phyloP scores from a whole-genome alignment of 2,113 vertebrate genomes.

The Callionymus lyra region DNA sequence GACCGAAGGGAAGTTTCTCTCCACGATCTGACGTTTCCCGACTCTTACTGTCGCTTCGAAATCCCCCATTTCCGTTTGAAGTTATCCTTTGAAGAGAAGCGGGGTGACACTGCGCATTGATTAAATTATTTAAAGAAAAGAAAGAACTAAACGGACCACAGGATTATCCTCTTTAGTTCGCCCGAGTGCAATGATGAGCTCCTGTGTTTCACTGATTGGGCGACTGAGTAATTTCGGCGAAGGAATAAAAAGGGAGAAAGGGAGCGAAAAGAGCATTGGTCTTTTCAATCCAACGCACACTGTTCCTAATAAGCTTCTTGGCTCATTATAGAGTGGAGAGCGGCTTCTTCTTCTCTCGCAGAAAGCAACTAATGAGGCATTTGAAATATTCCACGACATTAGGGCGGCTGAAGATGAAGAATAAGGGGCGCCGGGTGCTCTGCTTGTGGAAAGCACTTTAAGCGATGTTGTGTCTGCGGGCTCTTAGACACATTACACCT shows the following conservation, averaged over 20 bases:
- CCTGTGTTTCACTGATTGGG: slow-evolving; percentile 60
- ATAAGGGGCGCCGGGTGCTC: slow-evolving; percentile 47
- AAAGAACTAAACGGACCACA: slow-evolving; percentile 26
- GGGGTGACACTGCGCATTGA: background rate
- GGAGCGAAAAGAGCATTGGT: slow-evolving; percentile 19
- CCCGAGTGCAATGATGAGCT: slow-evolving; percentile 62
- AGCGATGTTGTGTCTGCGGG: slow-evolving; percentile 25
- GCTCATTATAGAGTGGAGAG: slow-evolving; percentile 55
- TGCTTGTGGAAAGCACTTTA: slow-evolving; percentile 53
- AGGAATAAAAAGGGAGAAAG: slow-evolving; percentile 29
- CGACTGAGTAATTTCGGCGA: slow-evolving; percentile 20
- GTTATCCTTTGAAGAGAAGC: background rate
- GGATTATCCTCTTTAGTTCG: slow-evolving; percentile 52
- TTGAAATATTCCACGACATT: slow-evolving; percentile 64
- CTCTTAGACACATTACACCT: slow-evolving; percentile 17
- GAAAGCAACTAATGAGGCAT: slow-evolving; percentile 64
- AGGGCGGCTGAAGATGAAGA: slow-evolving; percentile 56
- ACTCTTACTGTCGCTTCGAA: no score
- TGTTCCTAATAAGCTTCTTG: slow-evolving; percentile 57
- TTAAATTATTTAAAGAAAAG: slow-evolving; percentile 47
- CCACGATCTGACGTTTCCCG: no score
- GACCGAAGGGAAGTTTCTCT: no score
- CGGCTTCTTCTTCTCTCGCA: slow-evolving; percentile 41
- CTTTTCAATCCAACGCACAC: slow-evolving; percentile 52
- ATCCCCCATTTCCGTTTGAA: slow-evolving; percentile 5